These are phyloP conservation scores for Psammodynastes pulverulentus DNA, from an alignment of 2,113 vertebrate genomes.

Conservation along the genomic window DNA sequence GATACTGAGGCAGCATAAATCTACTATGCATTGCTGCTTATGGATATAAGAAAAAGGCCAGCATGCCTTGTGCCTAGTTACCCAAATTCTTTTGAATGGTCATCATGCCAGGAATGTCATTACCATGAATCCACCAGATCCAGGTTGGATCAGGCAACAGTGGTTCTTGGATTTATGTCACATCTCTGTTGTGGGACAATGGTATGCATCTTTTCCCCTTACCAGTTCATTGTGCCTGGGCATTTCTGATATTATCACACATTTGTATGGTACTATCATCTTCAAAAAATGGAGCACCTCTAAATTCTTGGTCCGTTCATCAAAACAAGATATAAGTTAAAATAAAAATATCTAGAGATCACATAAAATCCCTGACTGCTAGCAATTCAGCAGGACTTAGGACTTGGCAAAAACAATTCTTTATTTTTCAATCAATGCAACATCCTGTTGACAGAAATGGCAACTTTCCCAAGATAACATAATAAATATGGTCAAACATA, in stretches of 20 bases:
- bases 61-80: neutral
- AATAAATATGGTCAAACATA: neutral
- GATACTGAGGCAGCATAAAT: neutral
- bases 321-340: neutral
- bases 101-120: neutral
- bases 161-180: neutral
- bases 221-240: neutral
- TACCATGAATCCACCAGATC: neutral
- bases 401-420: neutral
- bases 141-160: neutral
- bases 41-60: neutral
- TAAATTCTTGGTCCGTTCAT: neutral
- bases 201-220: neutral
- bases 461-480: neutral
- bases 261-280: neutral
- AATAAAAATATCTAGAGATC: too few relatives aligned
- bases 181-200: neutral
- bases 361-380: neutral
- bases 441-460: neutral
- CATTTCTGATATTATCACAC: neutral
- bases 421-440: neutral
- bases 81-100: neutral
- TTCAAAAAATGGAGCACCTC: neutral
- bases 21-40: neutral
- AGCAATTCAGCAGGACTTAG: neutral